Evolutionary conservation across 2,888 invertebrate species (phyloP).

Genomic region (Dryocosmus kuriphilus): DNA sequence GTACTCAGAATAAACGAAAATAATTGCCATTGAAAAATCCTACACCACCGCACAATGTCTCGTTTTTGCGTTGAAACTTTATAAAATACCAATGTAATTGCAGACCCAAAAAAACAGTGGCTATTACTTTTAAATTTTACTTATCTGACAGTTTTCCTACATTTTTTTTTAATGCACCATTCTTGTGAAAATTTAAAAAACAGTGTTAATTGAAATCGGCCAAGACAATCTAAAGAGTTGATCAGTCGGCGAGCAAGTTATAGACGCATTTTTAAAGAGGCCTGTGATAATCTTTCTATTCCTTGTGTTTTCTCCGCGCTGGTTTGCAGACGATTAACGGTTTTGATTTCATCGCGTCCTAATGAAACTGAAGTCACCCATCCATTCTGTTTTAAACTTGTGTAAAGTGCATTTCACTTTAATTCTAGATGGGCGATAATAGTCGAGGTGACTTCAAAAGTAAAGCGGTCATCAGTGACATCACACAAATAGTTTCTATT

Average conservation of each 20-base stretch:
- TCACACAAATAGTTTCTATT: no score
- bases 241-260: conserved; percentile 46
- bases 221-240: background rate
- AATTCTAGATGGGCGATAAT: background rate
- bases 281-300: conserved; percentile 28
- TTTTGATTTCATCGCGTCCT: background rate
- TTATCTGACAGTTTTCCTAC: background rate
- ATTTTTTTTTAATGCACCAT: background rate
- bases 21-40: background rate
- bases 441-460: background rate
- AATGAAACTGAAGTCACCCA: background rate
- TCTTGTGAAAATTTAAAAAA: background rate
- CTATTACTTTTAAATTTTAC: background rate
- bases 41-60: background rate
- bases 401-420: background rate
- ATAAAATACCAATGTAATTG: background rate
- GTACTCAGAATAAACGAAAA: background rate
- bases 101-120: background rate
- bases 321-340: background rate
- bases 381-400: background rate
- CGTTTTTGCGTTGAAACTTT: background rate
- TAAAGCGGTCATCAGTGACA: background rate
- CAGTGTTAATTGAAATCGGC: background rate
- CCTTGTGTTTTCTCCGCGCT: background rate
- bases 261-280: conserved; percentile 62